Evolutionary conservation across 2,888 invertebrate genomes (phyloP), one percentile per base, ranked within the genome.

Genomic region (Troides helena): DNA sequence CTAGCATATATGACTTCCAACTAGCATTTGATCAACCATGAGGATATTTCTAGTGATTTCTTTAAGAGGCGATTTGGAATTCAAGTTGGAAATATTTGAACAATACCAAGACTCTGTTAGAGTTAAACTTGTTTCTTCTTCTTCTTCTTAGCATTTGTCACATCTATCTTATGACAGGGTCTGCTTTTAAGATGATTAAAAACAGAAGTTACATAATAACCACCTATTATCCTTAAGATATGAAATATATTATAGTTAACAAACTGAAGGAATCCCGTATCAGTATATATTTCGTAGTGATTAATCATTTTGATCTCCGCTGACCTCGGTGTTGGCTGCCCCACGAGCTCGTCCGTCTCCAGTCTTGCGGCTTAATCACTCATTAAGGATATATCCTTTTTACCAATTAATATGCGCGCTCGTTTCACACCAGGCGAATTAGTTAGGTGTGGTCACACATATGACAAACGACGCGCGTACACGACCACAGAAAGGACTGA

Each of bases 371-470:
- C 82, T 88, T 88, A 88, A 88, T 88, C 82, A 88, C 77, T 89
- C 85, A 90, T 90, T 89, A 85, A 90, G 91, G 89, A 90, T 89
- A 85, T 90, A 85, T 91, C 91, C 90, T 90, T 86, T 89, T 87
- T 85, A 89, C 81, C 79, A 89, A 90, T 89, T 87, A 85, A 81
- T 84, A 78, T 81, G 89, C 87, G 88, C 74, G 80, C 85, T 84
- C 86, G 83, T 84, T 86, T 86, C 84, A 83, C 82, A 80, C 82
- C 75, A 76, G 72, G 73, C 76, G 78, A 75, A 80, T 80, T 76
- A 80, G 81, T 80, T 85, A 80, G 30, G 69, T 77, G 77, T 71
- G 62, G 65, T 78, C 84, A 75, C 85, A 78, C 69, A 81, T 73
- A 72, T 78, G 59, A 75, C 72, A 57, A 71, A 72, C 67, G 64